A percentile compares a stretch with the other conserved stretches of the same genome.
Conservation (phyloP, 2,888 invertebrate genomes). For the Caradrina clavipalpis region DNA sequence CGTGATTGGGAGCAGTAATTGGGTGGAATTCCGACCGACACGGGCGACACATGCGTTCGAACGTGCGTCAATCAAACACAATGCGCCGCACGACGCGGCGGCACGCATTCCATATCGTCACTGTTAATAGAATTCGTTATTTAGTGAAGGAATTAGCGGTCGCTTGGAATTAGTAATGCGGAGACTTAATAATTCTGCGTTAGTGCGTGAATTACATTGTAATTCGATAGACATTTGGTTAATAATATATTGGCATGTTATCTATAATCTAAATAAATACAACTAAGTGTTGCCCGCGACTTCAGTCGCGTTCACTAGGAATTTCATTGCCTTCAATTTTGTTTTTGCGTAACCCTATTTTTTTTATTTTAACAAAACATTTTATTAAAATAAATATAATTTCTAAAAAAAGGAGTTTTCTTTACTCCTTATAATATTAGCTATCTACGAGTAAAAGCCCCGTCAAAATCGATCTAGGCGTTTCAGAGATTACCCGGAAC, state of each 20-base stretch:
- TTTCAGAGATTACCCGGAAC: too few species aligned
- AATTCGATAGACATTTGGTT: not conserved
- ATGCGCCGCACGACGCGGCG: not conserved
- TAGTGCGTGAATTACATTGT: not conserved
- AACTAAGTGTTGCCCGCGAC: too few species aligned
- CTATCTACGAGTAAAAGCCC: too few species aligned
- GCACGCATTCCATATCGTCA: conserved; percentile 5
- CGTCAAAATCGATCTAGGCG: too few species aligned
- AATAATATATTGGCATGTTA: not conserved
- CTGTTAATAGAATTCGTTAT: conserved; percentile 19
- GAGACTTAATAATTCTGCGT: not conserved
- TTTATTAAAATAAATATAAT: too few species aligned
- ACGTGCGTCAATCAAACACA: conserved; percentile 43
- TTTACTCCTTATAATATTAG: too few species aligned
- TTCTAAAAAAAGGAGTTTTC: too few species aligned
- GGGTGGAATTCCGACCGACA: conserved; percentile 29
- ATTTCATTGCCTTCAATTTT: too few species aligned
- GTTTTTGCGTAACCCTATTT: too few species aligned
- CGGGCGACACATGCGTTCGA: conserved; percentile 10
- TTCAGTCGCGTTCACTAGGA: too few species aligned
- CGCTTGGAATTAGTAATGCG: conserved; percentile 6
- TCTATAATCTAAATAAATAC: too few species aligned
- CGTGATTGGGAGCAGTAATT: conserved; percentile 51
- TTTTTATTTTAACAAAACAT: too few species aligned
- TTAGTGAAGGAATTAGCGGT: conserved; percentile 5